Percentiles rank a stretch among this genome's conserved stretches.
Evolutionary conservation across 2,888 invertebrate species (phyloP).

Genomic region (Aproaerema taeniolella): DNA sequence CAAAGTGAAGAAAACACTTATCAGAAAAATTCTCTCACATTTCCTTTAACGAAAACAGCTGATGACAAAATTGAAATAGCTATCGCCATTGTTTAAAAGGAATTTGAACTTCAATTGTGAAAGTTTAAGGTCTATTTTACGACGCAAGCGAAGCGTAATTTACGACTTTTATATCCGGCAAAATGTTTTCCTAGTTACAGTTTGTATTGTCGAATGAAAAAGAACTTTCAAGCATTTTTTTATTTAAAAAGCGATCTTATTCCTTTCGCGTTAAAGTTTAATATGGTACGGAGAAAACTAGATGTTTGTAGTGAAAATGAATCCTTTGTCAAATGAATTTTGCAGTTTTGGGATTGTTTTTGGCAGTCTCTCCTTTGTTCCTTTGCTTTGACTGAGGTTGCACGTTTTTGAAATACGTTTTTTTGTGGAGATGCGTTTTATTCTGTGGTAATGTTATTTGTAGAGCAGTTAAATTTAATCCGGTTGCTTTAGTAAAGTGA

Average conservation of each 20-base stretch:
- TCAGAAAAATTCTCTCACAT: neutral
- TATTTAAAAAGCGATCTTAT: neutral
- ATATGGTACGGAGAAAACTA: neutral
- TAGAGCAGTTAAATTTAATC: neutral
- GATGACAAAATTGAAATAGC: neutral
- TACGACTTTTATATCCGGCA: neutral
- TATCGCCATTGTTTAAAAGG: neutral
- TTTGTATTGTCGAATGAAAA: neutral
- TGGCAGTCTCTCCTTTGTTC: constrained; percentile 14
- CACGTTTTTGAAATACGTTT: neutral
- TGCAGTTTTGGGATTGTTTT: constrained; percentile 20
- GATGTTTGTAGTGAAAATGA: constrained; percentile 19
- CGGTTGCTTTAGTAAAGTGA: neutral
- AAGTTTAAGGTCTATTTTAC: too few relatives aligned
- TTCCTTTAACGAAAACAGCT: neutral
- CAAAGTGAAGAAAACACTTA: neutral
- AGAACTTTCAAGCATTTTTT: neutral
- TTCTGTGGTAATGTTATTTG: neutral
- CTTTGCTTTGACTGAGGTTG: neutral
- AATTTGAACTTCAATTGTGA: too few relatives aligned
- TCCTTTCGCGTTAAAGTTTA: neutral
- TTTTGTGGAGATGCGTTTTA: neutral
- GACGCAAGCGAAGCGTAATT: too few relatives aligned
- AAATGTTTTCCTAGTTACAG: neutral
- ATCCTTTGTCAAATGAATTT: constrained; percentile 28